phyloP scores from a whole-genome alignment of 2,797 vertebrate species.

The Coracias cyanogaster region DNA sequence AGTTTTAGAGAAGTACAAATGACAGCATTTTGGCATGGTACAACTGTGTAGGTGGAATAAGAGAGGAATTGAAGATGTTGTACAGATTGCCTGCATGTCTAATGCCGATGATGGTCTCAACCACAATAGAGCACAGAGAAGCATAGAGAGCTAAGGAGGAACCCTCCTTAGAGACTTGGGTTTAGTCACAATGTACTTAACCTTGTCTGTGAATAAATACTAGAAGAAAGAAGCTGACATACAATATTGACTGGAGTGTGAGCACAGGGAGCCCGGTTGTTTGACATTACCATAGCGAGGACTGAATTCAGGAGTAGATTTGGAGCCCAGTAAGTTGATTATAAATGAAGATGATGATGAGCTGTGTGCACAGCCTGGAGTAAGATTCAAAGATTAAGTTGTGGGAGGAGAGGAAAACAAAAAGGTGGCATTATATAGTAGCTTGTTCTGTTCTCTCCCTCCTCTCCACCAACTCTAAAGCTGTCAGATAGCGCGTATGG shows the following conservation, averaged over 20 bases:
- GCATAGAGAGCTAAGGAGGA: background rate
- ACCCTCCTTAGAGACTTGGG: background rate
- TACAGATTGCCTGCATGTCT: conserved; percentile 55
- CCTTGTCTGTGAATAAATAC: conserved; percentile 9
- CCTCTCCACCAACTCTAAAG: background rate
- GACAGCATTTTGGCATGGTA: conserved; percentile 26
- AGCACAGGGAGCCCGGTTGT: background rate
- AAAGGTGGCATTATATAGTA: background rate
- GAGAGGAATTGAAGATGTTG: conserved; percentile 22
- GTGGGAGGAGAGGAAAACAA: background rate
- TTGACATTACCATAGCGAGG: background rate
- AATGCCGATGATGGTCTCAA: conserved; percentile 42
- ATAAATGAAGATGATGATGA: background rate
- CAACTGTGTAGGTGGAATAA: conserved; percentile 9
- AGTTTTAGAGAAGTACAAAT: background rate
- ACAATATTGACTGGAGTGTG: background rate
- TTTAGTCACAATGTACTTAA: conserved; percentile 17
- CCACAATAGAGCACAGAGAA: conserved; percentile 39
- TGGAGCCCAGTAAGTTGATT: background rate
- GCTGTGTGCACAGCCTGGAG: background rate
- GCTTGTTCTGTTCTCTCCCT: background rate
- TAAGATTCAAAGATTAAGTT: background rate
- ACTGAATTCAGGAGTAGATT: background rate
- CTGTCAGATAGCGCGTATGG: background rate
- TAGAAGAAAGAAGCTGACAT: background rate